Evolutionary conservation across 1,140 invertebrate species (phyloP), one percentile per base, ranked within the genome.

Genomic region (Aphelinus atriplicis): DNA sequence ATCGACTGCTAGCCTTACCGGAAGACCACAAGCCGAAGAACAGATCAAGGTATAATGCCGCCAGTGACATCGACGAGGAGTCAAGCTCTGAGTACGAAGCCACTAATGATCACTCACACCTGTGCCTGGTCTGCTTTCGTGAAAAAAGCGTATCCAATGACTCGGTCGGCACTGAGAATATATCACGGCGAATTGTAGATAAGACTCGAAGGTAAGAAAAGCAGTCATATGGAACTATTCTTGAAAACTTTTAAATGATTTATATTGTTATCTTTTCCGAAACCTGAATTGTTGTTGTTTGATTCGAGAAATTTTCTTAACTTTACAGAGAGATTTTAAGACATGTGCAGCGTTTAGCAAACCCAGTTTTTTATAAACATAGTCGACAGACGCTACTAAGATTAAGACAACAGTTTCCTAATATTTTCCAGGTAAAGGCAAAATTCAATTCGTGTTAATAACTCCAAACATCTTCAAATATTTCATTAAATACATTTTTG

Each of bases 361-460:
- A 94, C 88, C 93, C 93, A 47, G 88, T 93, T 50, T 90, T 90
- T 84, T 90, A 90, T 74, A 92, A 92, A 81, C 88, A 91, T 57
- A 92, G 91, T 75, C 91, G 90, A 79, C 91, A 93, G 79, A 88
- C 90, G 7, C 85, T 95, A 65, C 84, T 95, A 7, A 91, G 95
- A 80, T 86, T 98, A 77, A 97, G 97, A 81, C 96, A 98, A 85
- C 92, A 93, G 65, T 93, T 95, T 87, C 93, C 96, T 0, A 90
- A 93, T 53, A 84, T 79, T 61, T 88, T 88, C 82, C 82, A 87
- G 79, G 87, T 87, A 81, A 78, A 63, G 71, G 51, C 51, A 68
- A 57, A 55, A 58, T 55, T 71, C 73, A 42, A 26, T 56, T 56
- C 26, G 26, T 26, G 26, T 55, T 47, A 47, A 58, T 65, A 51